phyloP scores from a whole-genome alignment of 2,888 invertebrate species.

The Orthosia incerta region DNA sequence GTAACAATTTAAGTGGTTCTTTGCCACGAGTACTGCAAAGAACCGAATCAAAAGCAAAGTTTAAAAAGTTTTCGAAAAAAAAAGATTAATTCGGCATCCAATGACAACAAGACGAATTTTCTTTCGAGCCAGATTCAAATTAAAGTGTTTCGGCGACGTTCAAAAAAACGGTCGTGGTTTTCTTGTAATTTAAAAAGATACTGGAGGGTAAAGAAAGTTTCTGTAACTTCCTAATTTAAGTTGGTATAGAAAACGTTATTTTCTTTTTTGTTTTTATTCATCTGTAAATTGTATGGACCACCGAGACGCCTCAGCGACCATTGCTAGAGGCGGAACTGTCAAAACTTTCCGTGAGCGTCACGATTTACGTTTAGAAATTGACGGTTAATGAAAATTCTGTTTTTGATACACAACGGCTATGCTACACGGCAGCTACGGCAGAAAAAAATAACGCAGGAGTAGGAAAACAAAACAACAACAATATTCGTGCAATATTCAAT shows the following conservation, averaged over 20 bases:
- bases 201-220: not conserved
- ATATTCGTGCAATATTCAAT: too few species aligned
- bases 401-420: not conserved
- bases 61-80: constrained; percentile 40
- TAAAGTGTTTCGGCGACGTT: constrained; percentile 32
- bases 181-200: constrained; percentile 1
- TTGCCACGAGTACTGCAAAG: constrained; percentile 27
- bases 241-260: not conserved
- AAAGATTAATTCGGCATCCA: constrained; percentile 39
- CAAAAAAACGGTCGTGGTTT: not conserved
- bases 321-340: not conserved
- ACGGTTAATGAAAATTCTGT: not conserved
- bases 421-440: too few species aligned
- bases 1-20: constrained; percentile 21
- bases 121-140: constrained; percentile 20
- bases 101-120: constrained; percentile 29
- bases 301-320: not conserved
- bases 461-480: too few species aligned
- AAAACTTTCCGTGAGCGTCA: not conserved
- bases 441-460: too few species aligned
- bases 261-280: not conserved
- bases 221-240: constrained; percentile 5
- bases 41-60: constrained; percentile 37
- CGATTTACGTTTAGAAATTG: not conserved
- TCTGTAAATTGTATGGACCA: not conserved